Conservation (phyloP, 1,140 invertebrate genomes). For the Cherax destructor region DNA sequence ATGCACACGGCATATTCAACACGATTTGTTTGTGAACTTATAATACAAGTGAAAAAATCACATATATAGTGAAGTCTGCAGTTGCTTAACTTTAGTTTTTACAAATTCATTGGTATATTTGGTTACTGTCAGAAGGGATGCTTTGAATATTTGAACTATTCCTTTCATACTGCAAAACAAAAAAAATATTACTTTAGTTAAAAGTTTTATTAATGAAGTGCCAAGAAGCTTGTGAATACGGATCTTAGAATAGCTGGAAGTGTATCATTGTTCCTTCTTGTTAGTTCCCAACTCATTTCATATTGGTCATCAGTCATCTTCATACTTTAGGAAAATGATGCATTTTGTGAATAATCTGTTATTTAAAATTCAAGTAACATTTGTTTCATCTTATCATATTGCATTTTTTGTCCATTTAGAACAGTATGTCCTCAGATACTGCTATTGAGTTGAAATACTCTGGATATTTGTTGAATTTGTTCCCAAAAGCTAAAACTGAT, state of each 20-base stretch:
- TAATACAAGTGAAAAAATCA: not conserved
- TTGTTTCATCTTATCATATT: not conserved
- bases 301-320: not conserved
- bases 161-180: not conserved
- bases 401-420: not conserved
- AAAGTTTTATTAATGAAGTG: not conserved
- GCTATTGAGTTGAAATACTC: no score
- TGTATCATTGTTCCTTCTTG: slow-evolving; percentile 1
- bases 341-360: not conserved
- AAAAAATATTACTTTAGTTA: not conserved
- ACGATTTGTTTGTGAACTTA: not conserved
- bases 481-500: not conserved
- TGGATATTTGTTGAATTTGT: not conserved
- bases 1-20: not conserved
- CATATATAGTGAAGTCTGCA: not conserved
- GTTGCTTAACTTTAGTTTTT: not conserved
- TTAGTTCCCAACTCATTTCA: not conserved
- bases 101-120: not conserved
- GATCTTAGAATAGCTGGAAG: not conserved
- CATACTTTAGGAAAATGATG: not conserved
- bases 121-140: not conserved
- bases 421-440: not conserved
- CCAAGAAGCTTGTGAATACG: not conserved
- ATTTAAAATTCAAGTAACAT: not conserved
- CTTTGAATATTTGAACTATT: not conserved